Percentiles rank a stretch among this genome's conserved stretches.
Evolutionary conservation across 2,888 invertebrate species (phyloP).

Genomic region (Cephus spinipes): DNA sequence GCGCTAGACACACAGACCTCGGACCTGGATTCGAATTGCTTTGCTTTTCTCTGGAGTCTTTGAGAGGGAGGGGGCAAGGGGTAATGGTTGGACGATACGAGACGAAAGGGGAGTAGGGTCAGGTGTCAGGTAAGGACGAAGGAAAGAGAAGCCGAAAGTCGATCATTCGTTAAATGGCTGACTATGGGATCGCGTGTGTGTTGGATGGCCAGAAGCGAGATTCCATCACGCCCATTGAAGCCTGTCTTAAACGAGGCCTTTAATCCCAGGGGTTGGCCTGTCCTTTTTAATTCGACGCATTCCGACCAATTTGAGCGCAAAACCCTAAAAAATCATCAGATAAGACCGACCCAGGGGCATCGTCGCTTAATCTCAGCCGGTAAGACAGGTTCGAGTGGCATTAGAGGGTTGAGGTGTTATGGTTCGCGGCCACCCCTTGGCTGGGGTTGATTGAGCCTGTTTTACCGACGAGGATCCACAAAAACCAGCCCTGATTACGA

Average conservation of each 20-base stretch:
- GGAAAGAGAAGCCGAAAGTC: slow-evolving; percentile 3
- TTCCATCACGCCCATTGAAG: not conserved
- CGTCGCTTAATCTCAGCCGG: slow-evolving; percentile 17
- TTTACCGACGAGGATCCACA: slow-evolving; percentile 45
- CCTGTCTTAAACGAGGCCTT: not conserved
- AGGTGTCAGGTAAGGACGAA: slow-evolving; percentile 1
- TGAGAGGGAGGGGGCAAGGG: slow-evolving; percentile 22
- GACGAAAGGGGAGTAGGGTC: slow-evolving; percentile 26
- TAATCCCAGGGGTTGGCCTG: slow-evolving; percentile 2
- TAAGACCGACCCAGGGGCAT: slow-evolving; percentile 10
- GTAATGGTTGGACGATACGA: slow-evolving; percentile 23
- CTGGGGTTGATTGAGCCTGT: slow-evolving; percentile 53
- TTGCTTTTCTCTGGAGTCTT: slow-evolving; percentile 33
- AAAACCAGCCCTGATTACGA: slow-evolving; percentile 55
- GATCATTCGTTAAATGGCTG: not conserved
- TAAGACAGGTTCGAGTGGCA: slow-evolving; percentile 19
- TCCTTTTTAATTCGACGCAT: slow-evolving; percentile 21
- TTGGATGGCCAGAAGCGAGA: not conserved
- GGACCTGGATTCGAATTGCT: not conserved
- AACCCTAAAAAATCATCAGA: slow-evolving; percentile 26
- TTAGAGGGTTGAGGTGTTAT: slow-evolving; percentile 5
- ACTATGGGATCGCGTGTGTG: no score
- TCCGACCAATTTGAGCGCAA: slow-evolving; percentile 26
- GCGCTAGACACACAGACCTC: slow-evolving; percentile 22
- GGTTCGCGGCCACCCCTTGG: slow-evolving; percentile 29